Evolutionary conservation across 2,113 vertebrate species (phyloP).

Genomic region (Xiphorhynchus elegans): DNA sequence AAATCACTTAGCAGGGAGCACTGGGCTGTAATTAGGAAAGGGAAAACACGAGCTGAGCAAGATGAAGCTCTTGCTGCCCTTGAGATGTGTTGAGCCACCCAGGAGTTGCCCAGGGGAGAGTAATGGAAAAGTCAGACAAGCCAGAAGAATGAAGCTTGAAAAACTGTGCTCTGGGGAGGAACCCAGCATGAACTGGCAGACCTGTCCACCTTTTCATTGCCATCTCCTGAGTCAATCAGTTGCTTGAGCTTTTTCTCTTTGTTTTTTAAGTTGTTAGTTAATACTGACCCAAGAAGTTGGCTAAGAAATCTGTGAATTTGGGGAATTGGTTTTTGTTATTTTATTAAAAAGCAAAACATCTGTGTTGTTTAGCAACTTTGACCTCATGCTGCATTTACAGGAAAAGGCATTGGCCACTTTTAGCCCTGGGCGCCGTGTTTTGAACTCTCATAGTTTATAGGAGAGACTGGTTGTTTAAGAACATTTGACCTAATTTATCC

Average conservation of each 20-base stretch:
- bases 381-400: slow-evolving; percentile 9
- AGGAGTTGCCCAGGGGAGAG: slow-evolving; percentile 16
- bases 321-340: background rate
- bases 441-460: slow-evolving; percentile 30
- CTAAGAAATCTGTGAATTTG: background rate
- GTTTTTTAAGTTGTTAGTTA: background rate
- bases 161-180: background rate
- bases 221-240: background rate
- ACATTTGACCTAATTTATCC: background rate
- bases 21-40: slow-evolving; percentile 53
- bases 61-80: background rate
- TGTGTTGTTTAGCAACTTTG: background rate
- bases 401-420: background rate
- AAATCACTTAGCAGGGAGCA: background rate
- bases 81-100: slow-evolving; percentile 15
- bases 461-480: slow-evolving; percentile 14
- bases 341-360: background rate
- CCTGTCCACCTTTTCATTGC: background rate
- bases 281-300: background rate
- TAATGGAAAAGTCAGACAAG: background rate
- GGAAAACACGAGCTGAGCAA: slow-evolving; percentile 18
- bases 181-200: background rate
- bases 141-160: background rate
- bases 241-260: background rate
- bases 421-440: background rate